phyloP scores from a whole-genome alignment of 2,888 invertebrate genomes.

The Macropis europaea region DNA sequence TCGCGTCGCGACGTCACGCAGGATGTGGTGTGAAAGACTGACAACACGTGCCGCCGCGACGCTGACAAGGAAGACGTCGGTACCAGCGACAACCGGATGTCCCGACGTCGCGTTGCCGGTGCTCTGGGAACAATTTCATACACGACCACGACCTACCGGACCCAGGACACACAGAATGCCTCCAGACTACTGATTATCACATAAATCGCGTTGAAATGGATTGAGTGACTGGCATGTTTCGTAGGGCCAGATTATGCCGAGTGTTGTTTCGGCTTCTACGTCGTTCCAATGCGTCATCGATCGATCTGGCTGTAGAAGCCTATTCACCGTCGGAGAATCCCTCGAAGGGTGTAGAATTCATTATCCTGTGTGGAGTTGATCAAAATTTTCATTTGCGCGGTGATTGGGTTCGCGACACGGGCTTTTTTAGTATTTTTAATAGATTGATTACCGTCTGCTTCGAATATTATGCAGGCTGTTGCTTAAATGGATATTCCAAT shows the following conservation, averaged over 20 bases:
- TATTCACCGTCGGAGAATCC: neutral
- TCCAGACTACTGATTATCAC: slow-evolving; percentile 41
- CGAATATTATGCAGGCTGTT: too few species aligned
- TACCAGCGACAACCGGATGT: slow-evolving; percentile 5
- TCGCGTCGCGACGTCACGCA: neutral
- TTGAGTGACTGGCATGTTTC: slow-evolving; percentile 27
- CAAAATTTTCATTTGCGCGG: neutral
- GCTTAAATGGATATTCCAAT: too few species aligned
- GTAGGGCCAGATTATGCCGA: slow-evolving; percentile 23
- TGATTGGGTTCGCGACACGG: too few species aligned
- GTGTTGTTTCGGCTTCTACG: slow-evolving; percentile 38
- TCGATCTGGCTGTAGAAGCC: slow-evolving; percentile 4
- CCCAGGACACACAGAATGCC: slow-evolving; percentile 20
- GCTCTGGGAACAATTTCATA: slow-evolving; percentile 36
- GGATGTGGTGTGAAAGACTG: slow-evolving; percentile 21
- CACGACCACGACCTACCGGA: slow-evolving; percentile 13
- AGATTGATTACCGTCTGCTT: too few species aligned
- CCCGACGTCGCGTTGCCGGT: slow-evolving; percentile 16
- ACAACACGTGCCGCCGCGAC: slow-evolving; percentile 20
- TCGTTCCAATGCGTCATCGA: neutral
- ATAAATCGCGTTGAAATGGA: slow-evolving; percentile 39
- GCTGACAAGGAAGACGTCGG: slow-evolving; percentile 28
- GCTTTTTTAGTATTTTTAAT: too few species aligned
- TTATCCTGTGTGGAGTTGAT: neutral
- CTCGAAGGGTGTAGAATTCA: neutral